Percentiles rank a stretch among this genome's conserved stretches.
Conservation (phyloP, 37 sponge, comb jelly and placozoan genomes). For the Geodia barretti region DNA sequence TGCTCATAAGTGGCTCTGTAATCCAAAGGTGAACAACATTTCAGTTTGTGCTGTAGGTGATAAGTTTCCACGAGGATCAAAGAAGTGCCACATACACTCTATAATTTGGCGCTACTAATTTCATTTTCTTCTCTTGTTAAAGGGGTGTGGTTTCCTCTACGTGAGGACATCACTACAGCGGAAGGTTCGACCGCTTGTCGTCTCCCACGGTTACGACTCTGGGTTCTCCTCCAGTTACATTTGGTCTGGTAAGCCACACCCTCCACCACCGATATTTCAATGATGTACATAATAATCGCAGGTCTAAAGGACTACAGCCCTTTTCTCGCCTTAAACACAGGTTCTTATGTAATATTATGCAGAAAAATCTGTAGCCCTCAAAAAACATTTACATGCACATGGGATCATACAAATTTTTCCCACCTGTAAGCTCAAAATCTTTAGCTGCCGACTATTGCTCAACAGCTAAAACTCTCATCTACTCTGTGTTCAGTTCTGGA, state of each 20-base stretch:
- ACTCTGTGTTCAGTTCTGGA: slow-evolving; percentile 62
- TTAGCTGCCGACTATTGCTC: too few species aligned
- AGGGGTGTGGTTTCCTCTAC: slow-evolving; percentile 87
- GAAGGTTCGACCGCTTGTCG: slow-evolving; percentile 62
- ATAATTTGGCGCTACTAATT: neutral
- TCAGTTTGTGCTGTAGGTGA: neutral
- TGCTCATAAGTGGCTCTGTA: slow-evolving; percentile 88
- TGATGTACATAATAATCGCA: neutral
- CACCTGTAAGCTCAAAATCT: too few species aligned
- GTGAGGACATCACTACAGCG: slow-evolving; percentile 52
- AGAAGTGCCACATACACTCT: neutral
- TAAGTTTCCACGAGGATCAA: neutral
- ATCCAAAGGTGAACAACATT: slow-evolving; percentile 78
- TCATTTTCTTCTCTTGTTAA: neutral
- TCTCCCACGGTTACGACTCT: slow-evolving; percentile 74
- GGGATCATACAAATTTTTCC: too few species aligned
- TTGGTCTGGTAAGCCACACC: slow-evolving; percentile 79
- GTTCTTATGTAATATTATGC: neutral
- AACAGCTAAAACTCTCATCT: too few species aligned
- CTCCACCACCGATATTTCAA: too few species aligned
- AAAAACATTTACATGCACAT: neutral
- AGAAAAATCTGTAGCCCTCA: neutral
- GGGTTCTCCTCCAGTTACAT: slow-evolving; percentile 80
- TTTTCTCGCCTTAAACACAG: slow-evolving; percentile 18
- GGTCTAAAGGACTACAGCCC: slow-evolving; percentile 26